Percentiles rank a stretch among this genome's conserved stretches.
These are phyloP conservation scores for Tenodera sinensis DNA, from an alignment of 2,888 invertebrate genomes.

Conservation along the genomic window DNA sequence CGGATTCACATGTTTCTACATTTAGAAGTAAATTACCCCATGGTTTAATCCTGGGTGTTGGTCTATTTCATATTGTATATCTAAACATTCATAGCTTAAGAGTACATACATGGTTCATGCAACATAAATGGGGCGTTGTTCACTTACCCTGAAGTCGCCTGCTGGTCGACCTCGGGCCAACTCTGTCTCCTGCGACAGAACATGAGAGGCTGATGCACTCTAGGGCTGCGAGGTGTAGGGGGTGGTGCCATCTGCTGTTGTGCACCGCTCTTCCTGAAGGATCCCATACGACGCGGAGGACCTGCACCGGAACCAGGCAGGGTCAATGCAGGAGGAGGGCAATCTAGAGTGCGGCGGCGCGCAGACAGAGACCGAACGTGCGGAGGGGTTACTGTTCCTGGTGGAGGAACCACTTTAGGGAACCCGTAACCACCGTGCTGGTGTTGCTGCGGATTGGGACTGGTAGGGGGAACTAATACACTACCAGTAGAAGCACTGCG, in stretches of 20 bases:
- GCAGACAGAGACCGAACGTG: conserved; percentile 42
- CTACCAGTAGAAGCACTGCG: conserved; percentile 42
- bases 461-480: conserved; percentile 39
- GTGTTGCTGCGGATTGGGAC: background rate
- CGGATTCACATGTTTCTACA: too few relatives aligned
- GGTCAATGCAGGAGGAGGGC: conserved; percentile 42
- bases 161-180: conserved; percentile 83
- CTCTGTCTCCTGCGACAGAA: conserved; percentile 75
- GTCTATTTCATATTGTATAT: too few relatives aligned
- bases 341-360: conserved; percentile 61
- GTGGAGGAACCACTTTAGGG: conserved; percentile 69
- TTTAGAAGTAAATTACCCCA: too few relatives aligned
- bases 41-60: too few relatives aligned
- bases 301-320: conserved; percentile 42
- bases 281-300: conserved; percentile 47
- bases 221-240: background rate
- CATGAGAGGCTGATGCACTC: conserved; percentile 61
- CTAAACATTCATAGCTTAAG: too few relatives aligned
- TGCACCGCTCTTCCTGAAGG: conserved; percentile 46
- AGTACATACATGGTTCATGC: too few relatives aligned
- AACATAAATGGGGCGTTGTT: background rate
- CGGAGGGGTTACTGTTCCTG: conserved; percentile 49
- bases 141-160: conserved; percentile 78
- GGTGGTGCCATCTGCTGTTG: conserved; percentile 47
- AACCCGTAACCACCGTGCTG: conserved; percentile 52